Evolutionary conservation across 2,797 vertebrate genomes (phyloP).

Genomic region (Lepilemur septentrionalis): DNA sequence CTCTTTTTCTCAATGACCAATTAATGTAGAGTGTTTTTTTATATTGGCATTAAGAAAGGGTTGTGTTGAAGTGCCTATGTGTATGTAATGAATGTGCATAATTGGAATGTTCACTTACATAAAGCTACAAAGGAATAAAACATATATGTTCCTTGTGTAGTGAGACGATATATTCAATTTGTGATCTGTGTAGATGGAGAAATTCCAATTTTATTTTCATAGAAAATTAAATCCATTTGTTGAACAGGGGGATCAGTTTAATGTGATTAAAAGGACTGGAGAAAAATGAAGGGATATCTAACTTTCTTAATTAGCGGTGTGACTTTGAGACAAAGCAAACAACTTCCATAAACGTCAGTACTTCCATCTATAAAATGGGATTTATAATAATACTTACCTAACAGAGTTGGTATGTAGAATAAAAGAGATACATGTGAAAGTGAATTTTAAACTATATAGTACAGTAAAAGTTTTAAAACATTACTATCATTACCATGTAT

Average conservation of each 20-base stretch:
- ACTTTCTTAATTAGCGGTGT: background rate
- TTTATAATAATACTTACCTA: background rate
- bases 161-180: background rate
- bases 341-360: background rate
- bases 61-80: slow-evolving; percentile 51
- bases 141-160: background rate
- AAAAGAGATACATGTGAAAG: background rate
- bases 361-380: background rate
- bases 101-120: background rate
- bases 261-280: background rate
- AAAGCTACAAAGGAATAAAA: background rate
- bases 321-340: background rate
- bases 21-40: slow-evolving; percentile 62
- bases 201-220: background rate
- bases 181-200: background rate
- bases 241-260: background rate
- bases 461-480: background rate
- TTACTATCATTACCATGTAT: background rate
- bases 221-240: background rate
- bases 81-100: background rate
- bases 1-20: background rate
- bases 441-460: background rate
- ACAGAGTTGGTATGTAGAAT: background rate
- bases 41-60: slow-evolving; percentile 55
- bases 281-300: background rate